Percentiles rank a stretch among this genome's conserved stretches.
Conservation (phyloP, 2,888 invertebrate genomes). For the Odontocolon sp. region DNA sequence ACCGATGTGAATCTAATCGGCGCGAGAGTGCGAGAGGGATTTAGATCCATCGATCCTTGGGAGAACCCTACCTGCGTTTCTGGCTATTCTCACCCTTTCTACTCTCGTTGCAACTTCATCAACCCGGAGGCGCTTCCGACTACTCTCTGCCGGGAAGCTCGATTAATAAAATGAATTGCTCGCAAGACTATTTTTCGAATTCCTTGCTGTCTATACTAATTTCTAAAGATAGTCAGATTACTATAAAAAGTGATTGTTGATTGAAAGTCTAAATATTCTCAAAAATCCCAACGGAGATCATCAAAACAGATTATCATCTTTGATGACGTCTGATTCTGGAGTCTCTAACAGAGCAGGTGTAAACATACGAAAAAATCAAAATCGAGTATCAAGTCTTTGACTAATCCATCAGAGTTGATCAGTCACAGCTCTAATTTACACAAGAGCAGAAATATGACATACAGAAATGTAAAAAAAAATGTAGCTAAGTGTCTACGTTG, state of each 20-base stretch:
- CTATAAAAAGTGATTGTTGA: too few species aligned
- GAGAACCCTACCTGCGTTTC: not conserved
- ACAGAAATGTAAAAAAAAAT: constrained; percentile 9
- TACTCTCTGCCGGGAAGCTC: not conserved
- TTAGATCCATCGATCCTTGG: constrained; percentile 19
- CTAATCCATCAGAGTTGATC: constrained; percentile 36
- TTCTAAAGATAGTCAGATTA: not conserved
- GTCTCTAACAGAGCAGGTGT: constrained; percentile 37
- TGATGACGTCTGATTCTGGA: not conserved
- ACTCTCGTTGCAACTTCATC: not conserved
- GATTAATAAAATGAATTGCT: constrained; percentile 1
- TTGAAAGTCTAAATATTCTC: too few species aligned
- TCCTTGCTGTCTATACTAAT: not conserved
- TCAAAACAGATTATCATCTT: too few species aligned
- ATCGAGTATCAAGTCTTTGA: constrained; percentile 15
- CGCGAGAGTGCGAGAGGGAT: constrained; percentile 20
- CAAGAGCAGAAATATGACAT: not conserved
- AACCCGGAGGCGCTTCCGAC: not conserved
- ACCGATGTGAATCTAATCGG: constrained; percentile 36
- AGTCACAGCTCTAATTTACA: constrained; percentile 2
- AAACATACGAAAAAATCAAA: not conserved
- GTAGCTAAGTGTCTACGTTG: constrained; percentile 5
- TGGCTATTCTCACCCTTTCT: not conserved
- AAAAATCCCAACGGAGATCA: too few species aligned
- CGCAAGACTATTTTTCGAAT: not conserved